These are phyloP conservation scores for Pogonognathellus flavescens DNA, from an alignment of 1,140 invertebrate genomes.

Conservation along the genomic window DNA sequence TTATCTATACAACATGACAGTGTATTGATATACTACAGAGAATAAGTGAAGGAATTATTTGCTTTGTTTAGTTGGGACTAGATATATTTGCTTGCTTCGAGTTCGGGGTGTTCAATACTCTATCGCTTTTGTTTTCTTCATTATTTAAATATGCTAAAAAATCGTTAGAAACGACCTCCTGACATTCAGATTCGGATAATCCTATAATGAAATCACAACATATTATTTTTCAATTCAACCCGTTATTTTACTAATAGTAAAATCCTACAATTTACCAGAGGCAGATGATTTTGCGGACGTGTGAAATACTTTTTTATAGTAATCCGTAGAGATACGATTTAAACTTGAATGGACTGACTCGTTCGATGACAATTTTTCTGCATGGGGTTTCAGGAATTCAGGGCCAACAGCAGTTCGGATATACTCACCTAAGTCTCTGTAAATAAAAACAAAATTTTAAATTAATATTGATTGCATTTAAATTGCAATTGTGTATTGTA, in stretches of 20 bases:
- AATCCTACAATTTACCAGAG: constrained; percentile 57
- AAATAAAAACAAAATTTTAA: constrained; percentile 67
- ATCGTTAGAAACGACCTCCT: constrained; percentile 79
- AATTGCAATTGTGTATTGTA: too few relatives aligned
- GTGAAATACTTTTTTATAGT: constrained; percentile 75
- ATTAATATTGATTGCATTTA: too few relatives aligned
- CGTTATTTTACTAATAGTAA: not conserved
- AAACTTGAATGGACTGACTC: constrained; percentile 78
- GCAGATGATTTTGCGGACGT: constrained; percentile 73
- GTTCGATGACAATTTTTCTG: constrained; percentile 74
- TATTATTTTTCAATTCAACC: not conserved
- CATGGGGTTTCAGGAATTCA: constrained; percentile 76
- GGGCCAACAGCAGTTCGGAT: constrained; percentile 79
- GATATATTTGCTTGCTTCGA: too few relatives aligned
- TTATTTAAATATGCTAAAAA: constrained; percentile 76
- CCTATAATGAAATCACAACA: constrained; percentile 75
- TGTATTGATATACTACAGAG: too few relatives aligned
- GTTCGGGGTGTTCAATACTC: too few relatives aligned
- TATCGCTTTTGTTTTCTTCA: not conserved
- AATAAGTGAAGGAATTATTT: too few relatives aligned
- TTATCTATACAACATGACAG: too few relatives aligned
- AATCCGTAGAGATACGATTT: constrained; percentile 79
- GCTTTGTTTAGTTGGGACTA: too few relatives aligned
- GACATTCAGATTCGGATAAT: constrained; percentile 79
- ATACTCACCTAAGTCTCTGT: constrained; percentile 82